Evolutionary conservation across 2,797 vertebrate genomes (phyloP).

Genomic region (Hyperoplus immaculatus): DNA sequence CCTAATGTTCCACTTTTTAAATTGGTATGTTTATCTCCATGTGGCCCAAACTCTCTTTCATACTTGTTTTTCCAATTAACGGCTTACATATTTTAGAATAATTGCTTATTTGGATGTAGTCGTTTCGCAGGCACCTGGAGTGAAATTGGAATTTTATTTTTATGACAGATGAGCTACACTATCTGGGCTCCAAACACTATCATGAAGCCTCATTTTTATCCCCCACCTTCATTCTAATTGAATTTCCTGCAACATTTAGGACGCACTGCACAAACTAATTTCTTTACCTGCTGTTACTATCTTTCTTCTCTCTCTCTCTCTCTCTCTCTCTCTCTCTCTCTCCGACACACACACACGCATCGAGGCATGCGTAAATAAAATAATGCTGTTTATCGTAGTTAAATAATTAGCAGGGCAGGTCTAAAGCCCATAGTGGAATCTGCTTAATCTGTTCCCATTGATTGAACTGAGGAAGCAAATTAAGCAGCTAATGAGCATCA

Average conservation of each 20-base stretch:
- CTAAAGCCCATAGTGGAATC: slow-evolving; percentile 47
- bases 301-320: slow-evolving; percentile 2
- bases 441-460: slow-evolving; percentile 67
- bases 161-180: background rate
- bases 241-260: slow-evolving; percentile 32
- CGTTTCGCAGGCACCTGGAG: background rate
- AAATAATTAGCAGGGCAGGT: slow-evolving; percentile 55
- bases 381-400: slow-evolving; percentile 6
- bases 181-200: background rate
- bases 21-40: background rate
- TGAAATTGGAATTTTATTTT: background rate
- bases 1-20: too few relatives aligned
- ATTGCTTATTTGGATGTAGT: background rate
- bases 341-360: background rate
- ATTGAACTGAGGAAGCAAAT: slow-evolving; percentile 63
- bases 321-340: background rate
- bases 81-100: background rate
- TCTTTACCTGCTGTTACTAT: background rate
- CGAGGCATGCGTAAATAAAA: background rate
- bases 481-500: slow-evolving; percentile 62
- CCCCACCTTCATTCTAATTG: slow-evolving; percentile 6
- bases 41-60: background rate
- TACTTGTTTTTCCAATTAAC: background rate
- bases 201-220: slow-evolving; percentile 1
- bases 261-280: background rate